These are phyloP conservation scores for Pyrrhosoma nymphula DNA, from an alignment of 2,888 invertebrate genomes.

Conservation along the genomic window DNA sequence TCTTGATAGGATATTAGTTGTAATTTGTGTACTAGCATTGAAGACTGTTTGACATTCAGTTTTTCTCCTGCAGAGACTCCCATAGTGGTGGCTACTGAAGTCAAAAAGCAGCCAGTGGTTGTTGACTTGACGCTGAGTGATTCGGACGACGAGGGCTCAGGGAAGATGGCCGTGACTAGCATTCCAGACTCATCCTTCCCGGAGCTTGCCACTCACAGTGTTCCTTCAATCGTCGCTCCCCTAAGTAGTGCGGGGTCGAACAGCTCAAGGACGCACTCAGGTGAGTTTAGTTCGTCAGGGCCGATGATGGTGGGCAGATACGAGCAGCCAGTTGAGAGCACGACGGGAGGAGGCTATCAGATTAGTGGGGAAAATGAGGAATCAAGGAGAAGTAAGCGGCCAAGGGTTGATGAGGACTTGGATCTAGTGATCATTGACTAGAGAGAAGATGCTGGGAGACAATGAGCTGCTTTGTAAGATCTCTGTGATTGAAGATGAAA, in stretches of 20 bases:
- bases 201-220: constrained; percentile 15
- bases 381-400: constrained; percentile 22
- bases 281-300: constrained; percentile 33
- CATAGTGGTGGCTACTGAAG: constrained; percentile 32
- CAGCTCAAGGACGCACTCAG: constrained; percentile 57
- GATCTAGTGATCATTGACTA: constrained; percentile 61
- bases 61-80: constrained; percentile 37
- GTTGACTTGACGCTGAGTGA: constrained; percentile 88
- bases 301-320: neutral
- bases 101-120: constrained; percentile 74
- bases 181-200: constrained; percentile 56
- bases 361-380: constrained; percentile 23
- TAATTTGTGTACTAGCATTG: no score
- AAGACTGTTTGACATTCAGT: neutral
- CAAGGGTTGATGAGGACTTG: constrained; percentile 46
- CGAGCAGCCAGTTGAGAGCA: constrained; percentile 43
- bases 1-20: no score
- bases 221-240: neutral
- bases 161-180: constrained; percentile 75
- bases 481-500: constrained; percentile 22
- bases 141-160: constrained; percentile 84
- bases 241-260: neutral
- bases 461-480: constrained; percentile 49
- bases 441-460: constrained; percentile 1
- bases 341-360: constrained; percentile 1